Percentiles rank a stretch among this genome's conserved stretches.
Conservation (phyloP, 2,113 vertebrate genomes). For the Takifugu flavidus region DNA sequence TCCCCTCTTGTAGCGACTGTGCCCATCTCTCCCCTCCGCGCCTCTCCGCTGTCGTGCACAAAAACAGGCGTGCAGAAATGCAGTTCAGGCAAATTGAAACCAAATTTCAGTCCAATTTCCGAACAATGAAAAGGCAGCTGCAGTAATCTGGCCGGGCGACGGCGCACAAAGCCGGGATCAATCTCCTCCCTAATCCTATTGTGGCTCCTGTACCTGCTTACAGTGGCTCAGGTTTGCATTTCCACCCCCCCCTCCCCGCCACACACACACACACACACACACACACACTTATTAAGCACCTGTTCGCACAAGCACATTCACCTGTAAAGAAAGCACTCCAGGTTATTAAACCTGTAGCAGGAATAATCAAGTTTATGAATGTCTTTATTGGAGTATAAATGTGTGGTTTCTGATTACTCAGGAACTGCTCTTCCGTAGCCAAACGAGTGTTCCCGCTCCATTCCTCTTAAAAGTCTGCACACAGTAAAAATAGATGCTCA, state of each 20-base stretch:
- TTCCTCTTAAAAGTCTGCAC: slow-evolving; percentile 11
- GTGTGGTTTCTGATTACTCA: slow-evolving; percentile 24
- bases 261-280: not conserved
- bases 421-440: slow-evolving; percentile 10
- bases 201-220: slow-evolving; percentile 64
- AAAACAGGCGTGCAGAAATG: slow-evolving; percentile 35
- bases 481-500: slow-evolving; percentile 30
- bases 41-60: slow-evolving; percentile 14
- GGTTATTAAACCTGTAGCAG: slow-evolving; percentile 47
- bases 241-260: slow-evolving; percentile 41
- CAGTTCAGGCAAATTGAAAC: slow-evolving; percentile 59
- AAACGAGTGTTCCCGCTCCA: slow-evolving; percentile 4
- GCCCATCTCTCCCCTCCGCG: slow-evolving; percentile 13
- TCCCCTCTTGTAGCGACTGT: slow-evolving; percentile 31
- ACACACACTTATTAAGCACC: slow-evolving; percentile 58
- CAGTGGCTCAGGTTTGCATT: slow-evolving; percentile 48
- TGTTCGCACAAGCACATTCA: slow-evolving; percentile 64
- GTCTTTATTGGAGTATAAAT: slow-evolving; percentile 44
- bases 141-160: slow-evolving; percentile 63
- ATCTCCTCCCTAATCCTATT: slow-evolving; percentile 61
- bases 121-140: slow-evolving; percentile 52
- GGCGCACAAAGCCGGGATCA: slow-evolving; percentile 66
- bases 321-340: slow-evolving; percentile 57
- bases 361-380: slow-evolving; percentile 36
- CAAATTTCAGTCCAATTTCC: slow-evolving; percentile 65